Evolutionary conservation across 2,113 vertebrate genomes (phyloP), one percentile per base, ranked within the genome.

Genomic region (Varanus salvator): DNA sequence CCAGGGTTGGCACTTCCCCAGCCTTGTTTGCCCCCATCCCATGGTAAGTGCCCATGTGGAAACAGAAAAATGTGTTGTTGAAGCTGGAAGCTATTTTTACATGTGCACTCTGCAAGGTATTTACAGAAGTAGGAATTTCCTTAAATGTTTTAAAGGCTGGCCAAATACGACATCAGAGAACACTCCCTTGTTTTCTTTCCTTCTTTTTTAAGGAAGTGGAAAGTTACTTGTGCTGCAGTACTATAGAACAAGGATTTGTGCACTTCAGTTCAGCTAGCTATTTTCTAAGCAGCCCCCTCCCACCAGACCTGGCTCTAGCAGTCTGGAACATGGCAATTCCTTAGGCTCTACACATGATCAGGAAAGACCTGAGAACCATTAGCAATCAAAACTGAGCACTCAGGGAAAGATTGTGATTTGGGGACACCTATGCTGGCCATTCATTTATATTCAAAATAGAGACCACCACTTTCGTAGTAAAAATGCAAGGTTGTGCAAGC

Each of bases 141-240:
- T 54, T 91, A 7, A 90, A 87, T 84, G 21, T n/a, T 86, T 86
- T 29, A 29, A 91, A 90, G 34, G 84, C 31, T 72, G 66, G 9
- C 1, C 60, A 68, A 86, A 25, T 31, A 31, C 29, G 44, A 69
- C 64, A 21, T 71, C 25, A 82, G 29, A 19, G 29, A 2, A 84
- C 76, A 92, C 89, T 91, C 19, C 80, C 93, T 85, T 7, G 9
- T 38, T 0, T 2, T 44, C 38, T 44, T 44, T 44, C 2, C 38
- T 44, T 44, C 38, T 44, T 15, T 72, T 21, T 50, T 80, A 90
- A 80, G 23, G 48, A 81, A 89, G 87, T 52, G 44, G 12, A 23
- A 52, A 6, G 44, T 21, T 4, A 1, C 74, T 91, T 92, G 29
- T 34, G 29, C 15, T 34, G 29, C 29, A 34, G 7, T 6, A 60